These are phyloP conservation scores for Phaonia tiefii DNA, from an alignment of 2,888 invertebrate genomes.

Conservation along the genomic window DNA sequence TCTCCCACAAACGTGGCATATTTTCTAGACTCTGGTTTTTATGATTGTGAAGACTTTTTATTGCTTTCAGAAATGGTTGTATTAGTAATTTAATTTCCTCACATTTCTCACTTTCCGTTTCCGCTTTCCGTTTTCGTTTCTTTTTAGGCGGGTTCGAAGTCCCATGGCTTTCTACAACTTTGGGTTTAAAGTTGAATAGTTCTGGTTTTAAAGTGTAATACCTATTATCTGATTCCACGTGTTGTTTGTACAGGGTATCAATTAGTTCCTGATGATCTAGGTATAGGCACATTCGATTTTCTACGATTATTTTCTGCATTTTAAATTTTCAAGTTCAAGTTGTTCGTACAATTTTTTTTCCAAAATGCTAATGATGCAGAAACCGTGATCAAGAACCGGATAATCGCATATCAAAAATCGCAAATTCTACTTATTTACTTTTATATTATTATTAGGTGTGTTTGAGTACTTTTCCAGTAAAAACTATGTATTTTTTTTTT, in stretches of 20 bases:
- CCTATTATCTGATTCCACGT: not conserved
- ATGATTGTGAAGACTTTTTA: not conserved
- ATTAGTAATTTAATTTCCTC: constrained; percentile 16
- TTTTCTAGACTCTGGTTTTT: constrained; percentile 1
- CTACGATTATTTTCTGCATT: constrained; percentile 70
- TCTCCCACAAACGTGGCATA: constrained; percentile 74
- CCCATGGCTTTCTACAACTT: constrained; percentile 1
- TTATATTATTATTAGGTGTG: constrained; percentile 9
- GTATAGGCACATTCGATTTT: constrained; percentile 69
- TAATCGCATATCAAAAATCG: not conserved
- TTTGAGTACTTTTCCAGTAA: too few species aligned
- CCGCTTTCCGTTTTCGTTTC: constrained; percentile 57
- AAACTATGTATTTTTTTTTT: too few species aligned
- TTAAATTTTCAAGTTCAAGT: too few species aligned
- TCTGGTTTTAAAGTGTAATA: constrained; percentile 69
- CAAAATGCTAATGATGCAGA: constrained; percentile 10
- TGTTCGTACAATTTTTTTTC: too few species aligned
- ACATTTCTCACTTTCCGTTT: constrained; percentile 37
- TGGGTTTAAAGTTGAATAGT: constrained; percentile 72
- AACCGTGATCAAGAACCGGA: not conserved
- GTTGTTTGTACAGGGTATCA: constrained; percentile 68
- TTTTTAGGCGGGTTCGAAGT: constrained; percentile 40
- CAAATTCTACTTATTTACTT: not conserved
- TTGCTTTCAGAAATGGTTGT: constrained; percentile 35
- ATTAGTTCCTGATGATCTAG: constrained; percentile 74